A percentile compares a stretch with the other conserved stretches of the same genome.
These are phyloP conservation scores for Brachynemurus nebulosus DNA, from an alignment of 2,888 invertebrate species.

Conservation along the genomic window DNA sequence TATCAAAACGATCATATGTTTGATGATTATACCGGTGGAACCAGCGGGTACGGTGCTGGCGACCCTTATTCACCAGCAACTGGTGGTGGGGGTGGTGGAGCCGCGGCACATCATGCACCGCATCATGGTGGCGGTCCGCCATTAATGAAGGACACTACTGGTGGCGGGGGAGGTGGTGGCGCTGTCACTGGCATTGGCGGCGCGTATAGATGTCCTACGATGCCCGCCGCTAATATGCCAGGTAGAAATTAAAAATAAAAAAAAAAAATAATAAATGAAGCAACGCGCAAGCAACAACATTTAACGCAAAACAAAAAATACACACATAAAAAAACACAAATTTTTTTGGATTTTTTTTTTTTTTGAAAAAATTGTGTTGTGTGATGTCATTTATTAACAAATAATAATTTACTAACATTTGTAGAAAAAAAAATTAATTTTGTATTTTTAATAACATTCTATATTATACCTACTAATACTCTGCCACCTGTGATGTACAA, in stretches of 20 bases:
- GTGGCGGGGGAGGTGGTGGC: conserved; percentile 20
- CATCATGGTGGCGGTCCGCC: conserved; percentile 7
- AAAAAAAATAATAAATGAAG: no score
- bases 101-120: conserved; percentile 5
- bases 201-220: conserved; percentile 26
- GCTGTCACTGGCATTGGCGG: conserved; percentile 28
- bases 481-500: no score
- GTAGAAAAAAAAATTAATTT: no score
- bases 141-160: conserved; percentile 3
- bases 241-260: no score
- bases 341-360: conserved; percentile 13
- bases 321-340: no score
- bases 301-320: no score
- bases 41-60: conserved; percentile 6
- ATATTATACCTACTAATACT: no score
- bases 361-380: no score
- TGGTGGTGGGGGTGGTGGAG: conserved; percentile 3
- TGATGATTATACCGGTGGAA: conserved; percentile 6
- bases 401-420: no score
- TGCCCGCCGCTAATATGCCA: conserved; percentile 36
- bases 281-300: no score
- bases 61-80: conserved; percentile 4
- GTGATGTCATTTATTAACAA: no score
- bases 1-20: conserved; percentile 9
- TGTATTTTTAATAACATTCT: no score